phyloP scores from a whole-genome alignment of 2,888 invertebrate genomes.

The Phengaris alcon region DNA sequence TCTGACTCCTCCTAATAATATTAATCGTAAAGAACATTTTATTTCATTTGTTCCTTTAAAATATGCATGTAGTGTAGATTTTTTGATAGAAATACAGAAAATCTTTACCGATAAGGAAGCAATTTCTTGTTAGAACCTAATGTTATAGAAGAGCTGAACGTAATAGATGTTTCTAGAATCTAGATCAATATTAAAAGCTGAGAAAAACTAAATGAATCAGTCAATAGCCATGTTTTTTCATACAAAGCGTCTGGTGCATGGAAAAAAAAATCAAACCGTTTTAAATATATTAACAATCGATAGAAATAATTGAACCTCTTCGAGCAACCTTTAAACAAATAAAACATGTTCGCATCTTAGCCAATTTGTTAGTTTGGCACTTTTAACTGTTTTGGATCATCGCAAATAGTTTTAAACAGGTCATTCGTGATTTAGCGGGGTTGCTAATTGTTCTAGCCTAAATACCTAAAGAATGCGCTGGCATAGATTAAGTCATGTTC shows the following conservation, averaged over 20 bases:
- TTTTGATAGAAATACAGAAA: not conserved
- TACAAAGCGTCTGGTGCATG: constrained; percentile 46
- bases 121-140: not conserved
- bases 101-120: not conserved
- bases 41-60: not conserved
- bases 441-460: constrained; percentile 1
- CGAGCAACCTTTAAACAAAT: constrained; percentile 49
- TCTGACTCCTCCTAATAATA: not conserved
- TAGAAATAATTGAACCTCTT: constrained; percentile 58
- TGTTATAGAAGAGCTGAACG: not conserved
- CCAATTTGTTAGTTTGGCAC: constrained; percentile 28
- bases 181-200: not conserved
- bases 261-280: constrained; percentile 44
- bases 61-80: not conserved
- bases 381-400: not conserved
- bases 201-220: constrained; percentile 40
- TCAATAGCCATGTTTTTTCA: constrained; percentile 46
- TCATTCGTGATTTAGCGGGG: not conserved
- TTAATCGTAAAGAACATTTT: not conserved
- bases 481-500: not conserved
- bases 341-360: constrained; percentile 33
- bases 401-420: not conserved
- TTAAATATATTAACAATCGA: constrained; percentile 41
- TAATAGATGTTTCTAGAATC: not conserved
- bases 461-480: not conserved